Conservation (phyloP, 2,888 invertebrate genomes). For the Eristalis intricaria region DNA sequence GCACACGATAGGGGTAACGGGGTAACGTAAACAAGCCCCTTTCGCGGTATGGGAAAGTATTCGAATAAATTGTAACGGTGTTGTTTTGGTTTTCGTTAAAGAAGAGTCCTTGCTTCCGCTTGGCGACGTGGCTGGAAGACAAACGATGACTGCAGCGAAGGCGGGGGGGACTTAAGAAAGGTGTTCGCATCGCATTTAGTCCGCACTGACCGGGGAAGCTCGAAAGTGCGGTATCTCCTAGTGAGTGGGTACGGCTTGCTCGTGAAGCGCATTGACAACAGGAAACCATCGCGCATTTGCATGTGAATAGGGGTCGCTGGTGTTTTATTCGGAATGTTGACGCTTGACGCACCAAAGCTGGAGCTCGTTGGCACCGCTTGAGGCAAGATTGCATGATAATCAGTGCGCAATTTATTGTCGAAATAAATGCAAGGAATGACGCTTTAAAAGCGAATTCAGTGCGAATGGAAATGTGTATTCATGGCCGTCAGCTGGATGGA, state of each 20-base stretch:
- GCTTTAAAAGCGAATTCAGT: too few relatives aligned
- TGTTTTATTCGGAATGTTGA: background rate
- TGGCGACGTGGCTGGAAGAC: background rate
- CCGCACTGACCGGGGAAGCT: background rate
- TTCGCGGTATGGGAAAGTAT: background rate
- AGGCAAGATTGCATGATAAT: background rate
- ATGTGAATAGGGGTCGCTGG: background rate
- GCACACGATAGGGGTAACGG: background rate
- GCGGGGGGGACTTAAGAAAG: background rate
- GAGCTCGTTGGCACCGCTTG: background rate
- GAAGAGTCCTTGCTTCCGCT: background rate
- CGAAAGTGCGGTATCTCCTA: background rate
- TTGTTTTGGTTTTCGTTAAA: background rate
- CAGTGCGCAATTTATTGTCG: background rate
- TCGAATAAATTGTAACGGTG: background rate
- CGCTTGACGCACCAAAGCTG: background rate
- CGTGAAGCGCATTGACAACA: background rate
- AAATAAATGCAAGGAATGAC: too few relatives aligned
- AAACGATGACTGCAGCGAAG: background rate
- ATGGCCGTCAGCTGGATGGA: too few relatives aligned
- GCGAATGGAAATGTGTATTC: too few relatives aligned
- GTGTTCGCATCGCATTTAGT: background rate
- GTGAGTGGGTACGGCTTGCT: background rate
- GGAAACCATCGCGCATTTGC: background rate
- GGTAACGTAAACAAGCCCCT: background rate